Percentiles rank a stretch among this genome's conserved stretches.
Evolutionary conservation across 2,113 vertebrate species (phyloP).

Genomic region (Semnornis frantzii): DNA sequence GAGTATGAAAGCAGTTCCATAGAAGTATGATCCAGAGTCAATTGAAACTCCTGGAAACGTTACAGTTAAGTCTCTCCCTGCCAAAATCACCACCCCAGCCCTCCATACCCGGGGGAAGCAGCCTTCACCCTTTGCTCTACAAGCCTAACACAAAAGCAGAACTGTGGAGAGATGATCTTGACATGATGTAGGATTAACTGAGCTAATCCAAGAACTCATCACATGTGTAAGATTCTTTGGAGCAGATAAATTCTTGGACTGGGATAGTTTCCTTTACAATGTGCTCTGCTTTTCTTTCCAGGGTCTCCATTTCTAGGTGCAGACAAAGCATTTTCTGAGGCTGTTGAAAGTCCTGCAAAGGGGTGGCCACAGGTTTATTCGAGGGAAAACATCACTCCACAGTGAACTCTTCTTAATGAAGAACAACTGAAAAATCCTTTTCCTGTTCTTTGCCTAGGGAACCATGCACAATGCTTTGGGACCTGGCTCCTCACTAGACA

Average conservation of each 20-base stretch:
- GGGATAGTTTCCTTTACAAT: not conserved
- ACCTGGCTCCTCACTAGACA: not conserved
- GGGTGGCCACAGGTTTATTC: not conserved
- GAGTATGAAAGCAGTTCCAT: not conserved
- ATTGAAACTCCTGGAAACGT: not conserved
- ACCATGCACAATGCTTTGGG: not conserved
- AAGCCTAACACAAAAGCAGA: not conserved
- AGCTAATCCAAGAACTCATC: not conserved
- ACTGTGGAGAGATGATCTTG: not conserved
- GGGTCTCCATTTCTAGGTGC: not conserved
- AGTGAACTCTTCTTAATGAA: not conserved
- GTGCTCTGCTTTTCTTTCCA: not conserved
- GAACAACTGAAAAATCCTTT: constrained; percentile 19
- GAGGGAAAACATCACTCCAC: not conserved
- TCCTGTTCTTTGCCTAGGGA: constrained; percentile 31
- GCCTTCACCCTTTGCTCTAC: not conserved
- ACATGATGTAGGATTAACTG: not conserved
- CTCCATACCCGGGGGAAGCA: not conserved
- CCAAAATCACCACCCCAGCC: not conserved
- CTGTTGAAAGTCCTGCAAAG: not conserved
- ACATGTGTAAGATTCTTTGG: not conserved
- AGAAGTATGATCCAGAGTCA: not conserved
- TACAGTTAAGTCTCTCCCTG: not conserved
- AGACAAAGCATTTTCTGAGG: not conserved
- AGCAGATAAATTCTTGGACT: not conserved